These are phyloP conservation scores for Schizaphis graminum DNA, from an alignment of 2,888 invertebrate genomes.

Conservation along the genomic window DNA sequence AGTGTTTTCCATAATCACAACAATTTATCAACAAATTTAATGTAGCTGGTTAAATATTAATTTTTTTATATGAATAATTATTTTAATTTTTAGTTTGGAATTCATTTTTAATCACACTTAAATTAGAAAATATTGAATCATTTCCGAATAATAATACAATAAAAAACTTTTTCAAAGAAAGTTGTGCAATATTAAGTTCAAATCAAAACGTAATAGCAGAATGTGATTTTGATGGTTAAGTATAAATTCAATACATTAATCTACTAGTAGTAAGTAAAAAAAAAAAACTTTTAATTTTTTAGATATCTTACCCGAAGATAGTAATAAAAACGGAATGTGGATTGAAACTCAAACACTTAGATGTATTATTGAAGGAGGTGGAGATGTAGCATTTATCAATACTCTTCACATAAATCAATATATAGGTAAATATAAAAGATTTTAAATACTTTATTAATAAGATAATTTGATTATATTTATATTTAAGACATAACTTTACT, in stretches of 20 bases:
- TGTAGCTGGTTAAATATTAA: neutral
- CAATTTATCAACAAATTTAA: neutral
- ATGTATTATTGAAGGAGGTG: slow-evolving; percentile 78
- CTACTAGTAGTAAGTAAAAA: neutral
- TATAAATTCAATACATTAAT: neutral
- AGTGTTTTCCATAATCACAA: neutral
- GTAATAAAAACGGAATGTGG: slow-evolving; percentile 71
- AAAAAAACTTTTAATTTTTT: neutral
- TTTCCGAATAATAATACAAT: slow-evolving; percentile 70
- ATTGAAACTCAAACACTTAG: slow-evolving; percentile 77
- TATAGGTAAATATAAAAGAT: slow-evolving; percentile 72
- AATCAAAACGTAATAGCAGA: slow-evolving; percentile 59
- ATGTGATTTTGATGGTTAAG: slow-evolving; percentile 69
- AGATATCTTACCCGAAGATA: slow-evolving; percentile 49
- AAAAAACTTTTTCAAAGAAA: slow-evolving; percentile 79
- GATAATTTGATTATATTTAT: neutral
- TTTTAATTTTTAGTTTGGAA: slow-evolving; percentile 66
- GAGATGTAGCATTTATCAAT: slow-evolving; percentile 85
- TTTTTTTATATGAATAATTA: neutral
- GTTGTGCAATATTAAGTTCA: slow-evolving; percentile 74
- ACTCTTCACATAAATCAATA: slow-evolving; percentile 76
- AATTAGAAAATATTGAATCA: slow-evolving; percentile 35
- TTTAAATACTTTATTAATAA: neutral
- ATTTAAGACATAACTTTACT: neutral
- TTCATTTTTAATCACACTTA: slow-evolving; percentile 64